Conservation (phyloP, 1,140 invertebrate genomes). For the Aphidius ervi region DNA sequence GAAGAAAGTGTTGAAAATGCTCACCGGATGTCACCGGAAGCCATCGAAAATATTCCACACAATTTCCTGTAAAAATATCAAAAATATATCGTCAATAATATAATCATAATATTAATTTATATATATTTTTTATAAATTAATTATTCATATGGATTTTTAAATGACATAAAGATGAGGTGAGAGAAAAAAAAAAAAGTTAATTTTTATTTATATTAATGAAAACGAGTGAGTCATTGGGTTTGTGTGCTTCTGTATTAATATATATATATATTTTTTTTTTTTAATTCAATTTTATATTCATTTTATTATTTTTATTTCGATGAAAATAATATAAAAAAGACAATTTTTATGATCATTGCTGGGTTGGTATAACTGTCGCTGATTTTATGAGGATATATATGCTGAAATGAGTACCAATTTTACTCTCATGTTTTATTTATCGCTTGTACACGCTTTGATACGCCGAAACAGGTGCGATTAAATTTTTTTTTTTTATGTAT, state of each 20-base stretch:
- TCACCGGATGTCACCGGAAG: constrained; percentile 23
- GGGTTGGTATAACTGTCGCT: constrained; percentile 10
- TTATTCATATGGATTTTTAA: no score
- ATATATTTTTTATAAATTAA: no score
- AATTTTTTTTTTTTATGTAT: constrained; percentile 3
- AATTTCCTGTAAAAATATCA: constrained; percentile 16
- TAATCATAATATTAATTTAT: no score
- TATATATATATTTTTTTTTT: no score
- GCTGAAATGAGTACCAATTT: constrained; percentile 12
- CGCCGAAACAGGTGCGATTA: constrained; percentile 12
- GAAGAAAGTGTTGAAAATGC: neutral
- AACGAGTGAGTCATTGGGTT: neutral
- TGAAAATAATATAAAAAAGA: neutral
- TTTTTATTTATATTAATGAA: neutral
- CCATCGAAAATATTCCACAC: constrained; percentile 18
- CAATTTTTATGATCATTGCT: constrained; percentile 16
- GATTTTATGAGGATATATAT: constrained; percentile 17
- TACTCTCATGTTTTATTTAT: constrained; percentile 15
- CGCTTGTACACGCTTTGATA: constrained; percentile 11
- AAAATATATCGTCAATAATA: neutral
- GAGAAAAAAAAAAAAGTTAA: neutral
- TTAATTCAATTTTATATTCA: no score
- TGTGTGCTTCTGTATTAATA: constrained; percentile 9
- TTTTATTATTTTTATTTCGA: no score
- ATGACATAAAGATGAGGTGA: no score